Evolutionary conservation across 2,113 vertebrate genomes (phyloP).

Genomic region (Apeltes quadracus): DNA sequence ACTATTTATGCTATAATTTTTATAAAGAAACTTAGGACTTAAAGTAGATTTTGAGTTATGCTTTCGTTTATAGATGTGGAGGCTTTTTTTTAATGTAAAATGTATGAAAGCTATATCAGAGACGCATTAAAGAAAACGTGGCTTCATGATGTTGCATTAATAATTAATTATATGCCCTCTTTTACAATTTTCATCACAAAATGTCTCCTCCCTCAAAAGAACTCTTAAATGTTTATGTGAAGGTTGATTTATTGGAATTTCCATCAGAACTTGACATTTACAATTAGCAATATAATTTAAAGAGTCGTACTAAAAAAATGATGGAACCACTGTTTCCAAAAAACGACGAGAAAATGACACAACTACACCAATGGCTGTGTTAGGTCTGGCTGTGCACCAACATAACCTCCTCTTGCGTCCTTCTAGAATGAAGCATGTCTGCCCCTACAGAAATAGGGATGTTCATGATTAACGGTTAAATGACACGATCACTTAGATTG

Average conservation of each 20-base stretch:
- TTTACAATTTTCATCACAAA: constrained; percentile 14
- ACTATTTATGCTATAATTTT: no score
- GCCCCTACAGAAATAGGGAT: constrained; percentile 2
- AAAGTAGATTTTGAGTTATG: not conserved
- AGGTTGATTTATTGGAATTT: not conserved
- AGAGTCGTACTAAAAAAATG: not conserved
- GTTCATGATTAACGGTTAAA: not conserved
- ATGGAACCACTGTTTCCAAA: not conserved
- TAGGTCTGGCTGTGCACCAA: not conserved
- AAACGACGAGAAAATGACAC: not conserved
- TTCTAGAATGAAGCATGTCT: constrained; percentile 12
- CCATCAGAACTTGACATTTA: not conserved
- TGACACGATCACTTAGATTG: not conserved
- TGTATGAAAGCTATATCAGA: not conserved
- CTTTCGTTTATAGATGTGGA: not conserved
- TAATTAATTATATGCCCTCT: constrained; percentile 7
- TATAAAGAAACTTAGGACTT: not conserved
- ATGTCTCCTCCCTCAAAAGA: constrained; percentile 6
- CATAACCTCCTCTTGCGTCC: constrained; percentile 10
- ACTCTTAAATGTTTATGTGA: constrained; percentile 6
- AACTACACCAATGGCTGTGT: not conserved
- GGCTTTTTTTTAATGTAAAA: not conserved
- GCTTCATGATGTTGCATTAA: constrained; percentile 2
- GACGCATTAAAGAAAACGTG: constrained; percentile 4
- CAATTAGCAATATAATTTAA: not conserved